Conservation (phyloP, 2,113 vertebrate species). For the Verasper variegatus region DNA sequence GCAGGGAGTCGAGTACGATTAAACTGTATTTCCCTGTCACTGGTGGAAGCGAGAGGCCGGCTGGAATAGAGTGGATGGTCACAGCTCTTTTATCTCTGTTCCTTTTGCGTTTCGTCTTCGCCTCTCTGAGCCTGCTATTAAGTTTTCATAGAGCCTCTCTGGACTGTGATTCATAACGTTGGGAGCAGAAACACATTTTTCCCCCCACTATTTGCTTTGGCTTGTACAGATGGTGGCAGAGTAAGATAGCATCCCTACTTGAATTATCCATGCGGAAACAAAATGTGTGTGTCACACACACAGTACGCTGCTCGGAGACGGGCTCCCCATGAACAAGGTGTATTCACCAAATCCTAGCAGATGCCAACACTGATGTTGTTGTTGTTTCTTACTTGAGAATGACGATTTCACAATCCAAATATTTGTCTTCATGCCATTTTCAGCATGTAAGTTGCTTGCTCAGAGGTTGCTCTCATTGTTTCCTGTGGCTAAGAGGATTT, state of each 20-base stretch:
- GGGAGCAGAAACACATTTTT: slow-evolving; percentile 27
- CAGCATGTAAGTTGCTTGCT: not conserved
- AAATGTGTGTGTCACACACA: slow-evolving; percentile 30
- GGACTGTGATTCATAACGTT: slow-evolving; percentile 46
- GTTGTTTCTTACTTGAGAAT: not conserved
- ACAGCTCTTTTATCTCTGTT: slow-evolving; percentile 57
- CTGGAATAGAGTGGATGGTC: slow-evolving; percentile 43
- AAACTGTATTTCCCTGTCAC: slow-evolving; percentile 63
- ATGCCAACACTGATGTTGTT: slow-evolving; percentile 6
- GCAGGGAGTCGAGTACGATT: slow-evolving; percentile 42
- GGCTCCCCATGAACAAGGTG: slow-evolving; percentile 10
- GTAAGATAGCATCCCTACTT: slow-evolving; percentile 26
- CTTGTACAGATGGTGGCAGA: slow-evolving; percentile 31
- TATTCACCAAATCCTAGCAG: slow-evolving; percentile 13
- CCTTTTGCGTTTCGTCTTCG: slow-evolving; percentile 18
- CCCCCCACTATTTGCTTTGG: slow-evolving; percentile 27
- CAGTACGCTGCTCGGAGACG: not conserved
- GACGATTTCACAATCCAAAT: not conserved
- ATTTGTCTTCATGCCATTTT: not conserved
- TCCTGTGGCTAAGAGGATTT: not conserved
- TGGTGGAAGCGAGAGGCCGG: slow-evolving; percentile 61
- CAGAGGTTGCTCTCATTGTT: not conserved
- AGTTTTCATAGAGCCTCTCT: slow-evolving; percentile 38
- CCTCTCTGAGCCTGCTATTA: slow-evolving; percentile 41
- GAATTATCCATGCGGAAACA: slow-evolving; percentile 41